These are phyloP conservation scores for Marmota monax DNA, from an alignment of 2,113 vertebrate genomes.

Conservation along the genomic window DNA sequence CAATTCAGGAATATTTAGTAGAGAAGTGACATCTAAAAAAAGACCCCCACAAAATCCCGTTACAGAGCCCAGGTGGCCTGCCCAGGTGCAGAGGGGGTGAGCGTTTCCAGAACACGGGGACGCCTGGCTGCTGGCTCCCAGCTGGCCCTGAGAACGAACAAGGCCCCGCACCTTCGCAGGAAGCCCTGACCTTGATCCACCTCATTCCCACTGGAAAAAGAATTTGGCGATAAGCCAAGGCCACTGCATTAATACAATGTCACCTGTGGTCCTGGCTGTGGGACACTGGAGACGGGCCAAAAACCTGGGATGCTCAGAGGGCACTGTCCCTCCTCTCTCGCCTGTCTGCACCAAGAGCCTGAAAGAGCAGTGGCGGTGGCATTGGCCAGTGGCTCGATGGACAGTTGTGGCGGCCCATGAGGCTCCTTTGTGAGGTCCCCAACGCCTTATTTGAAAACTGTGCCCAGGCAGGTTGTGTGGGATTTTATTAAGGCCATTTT, in stretches of 20 bases:
- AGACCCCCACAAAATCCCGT: background rate
- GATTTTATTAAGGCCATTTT: slow-evolving; percentile 87
- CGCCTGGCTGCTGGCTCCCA: background rate
- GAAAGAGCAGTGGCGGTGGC: background rate
- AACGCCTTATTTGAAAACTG: background rate
- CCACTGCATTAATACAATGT: background rate
- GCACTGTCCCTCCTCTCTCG: background rate
- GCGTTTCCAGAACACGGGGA: slow-evolving; percentile 50
- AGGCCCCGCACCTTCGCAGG: background rate
- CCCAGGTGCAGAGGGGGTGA: background rate
- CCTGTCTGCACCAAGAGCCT: background rate
- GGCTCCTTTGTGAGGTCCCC: slow-evolving; percentile 62
- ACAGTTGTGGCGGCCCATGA: background rate
- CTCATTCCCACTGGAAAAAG: background rate
- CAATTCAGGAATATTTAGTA: slow-evolving; percentile 81
- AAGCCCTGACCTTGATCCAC: background rate
- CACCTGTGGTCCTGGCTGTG: background rate
- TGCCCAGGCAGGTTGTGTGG: slow-evolving; percentile 59
- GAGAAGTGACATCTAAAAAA: slow-evolving; percentile 48
- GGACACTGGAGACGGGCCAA: fast-evolving
- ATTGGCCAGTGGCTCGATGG: background rate
- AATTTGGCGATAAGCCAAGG: background rate
- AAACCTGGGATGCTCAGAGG: fast-evolving
- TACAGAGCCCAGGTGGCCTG: background rate
- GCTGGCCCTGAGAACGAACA: background rate